Base-by-base conservation (phyloP, 2,113 vertebrate species). In the Setophaga coronata region DNA sequence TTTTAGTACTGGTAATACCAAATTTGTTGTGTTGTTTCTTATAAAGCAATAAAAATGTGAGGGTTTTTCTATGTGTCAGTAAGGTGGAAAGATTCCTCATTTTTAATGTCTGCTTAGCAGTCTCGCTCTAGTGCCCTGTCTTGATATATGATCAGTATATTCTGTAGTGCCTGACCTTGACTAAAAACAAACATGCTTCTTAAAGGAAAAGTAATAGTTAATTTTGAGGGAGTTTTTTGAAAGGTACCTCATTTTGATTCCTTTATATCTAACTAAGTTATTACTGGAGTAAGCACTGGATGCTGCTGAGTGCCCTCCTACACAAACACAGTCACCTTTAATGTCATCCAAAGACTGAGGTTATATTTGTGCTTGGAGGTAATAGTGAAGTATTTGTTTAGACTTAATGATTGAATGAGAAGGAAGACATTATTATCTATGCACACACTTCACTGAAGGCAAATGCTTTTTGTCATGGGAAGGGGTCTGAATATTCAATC, bases 401-500 rank as follows among this genome's bases (percentile, higher is more conserved):
- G 62, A 87, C 42, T 66, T 31, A n/a, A 58, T 50, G 72, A 77
- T 10, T 45, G 34, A 31, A 54, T 64, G n/a, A 70, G 54, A 88
- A 80, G 29, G 42, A 54, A 71, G 19, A 74, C 12, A 18, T 50
- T 72, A 47, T 73, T 8, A 70, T 73, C 9, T 73, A 10, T 31
- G 24, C 6, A 40, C 12, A 56, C 8, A 25, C 5, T 48, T 53
- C n/a, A 48, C 40, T 65, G 45, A 84, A 93, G 81, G 19, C 3
- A 62, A 47, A 38, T 42, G 14, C 3, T 60, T 92, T 81, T 74
- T 65, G 47, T 85, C 24, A 10, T 65, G 29, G 64, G 86, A 87
- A 93, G 13, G 62, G n/a, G 28, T 65, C 56, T 67, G 60, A 91
- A 70, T 91, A 90, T 77, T 92, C 82, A 36, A 54, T 12, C 43